These are phyloP conservation scores for Hydropotes inermis DNA, from an alignment of 2,113 vertebrate species.

Conservation along the genomic window DNA sequence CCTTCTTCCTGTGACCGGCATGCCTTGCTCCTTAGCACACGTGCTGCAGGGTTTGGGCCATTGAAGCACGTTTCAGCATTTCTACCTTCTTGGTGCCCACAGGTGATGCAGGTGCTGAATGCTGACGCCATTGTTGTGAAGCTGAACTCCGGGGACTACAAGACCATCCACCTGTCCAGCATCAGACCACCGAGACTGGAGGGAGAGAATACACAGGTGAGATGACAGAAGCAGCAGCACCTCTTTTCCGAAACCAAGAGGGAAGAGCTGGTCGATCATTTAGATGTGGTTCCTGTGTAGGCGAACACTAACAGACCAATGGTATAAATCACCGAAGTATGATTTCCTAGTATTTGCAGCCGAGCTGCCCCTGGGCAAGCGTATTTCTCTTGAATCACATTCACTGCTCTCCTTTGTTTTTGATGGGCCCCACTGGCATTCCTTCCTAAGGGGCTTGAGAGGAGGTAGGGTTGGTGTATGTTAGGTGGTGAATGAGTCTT, in stretches of 20 bases:
- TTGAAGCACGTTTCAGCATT: neutral
- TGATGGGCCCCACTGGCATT: neutral
- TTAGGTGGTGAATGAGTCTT: neutral
- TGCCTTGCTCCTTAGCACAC: neutral
- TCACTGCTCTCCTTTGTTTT: neutral
- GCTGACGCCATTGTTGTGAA: slow-evolving; percentile 96
- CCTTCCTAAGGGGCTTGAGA: neutral
- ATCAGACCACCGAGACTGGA: slow-evolving; percentile 94
- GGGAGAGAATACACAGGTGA: slow-evolving; percentile 87
- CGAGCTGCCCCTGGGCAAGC: neutral
- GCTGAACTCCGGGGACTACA: slow-evolving; percentile 93
- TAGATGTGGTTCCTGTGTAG: neutral
- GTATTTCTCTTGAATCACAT: neutral
- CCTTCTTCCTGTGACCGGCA: neutral
- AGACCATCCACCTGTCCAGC: slow-evolving; percentile 96
- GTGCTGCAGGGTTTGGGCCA: neutral
- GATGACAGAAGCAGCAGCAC: neutral
- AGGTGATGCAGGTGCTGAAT: slow-evolving; percentile 98
- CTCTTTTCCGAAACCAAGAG: neutral
- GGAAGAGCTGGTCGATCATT: neutral
- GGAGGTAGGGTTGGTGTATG: neutral
- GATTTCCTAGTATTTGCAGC: neutral
- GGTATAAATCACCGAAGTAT: neutral
- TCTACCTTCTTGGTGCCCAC: neutral
- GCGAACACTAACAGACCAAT: neutral